Base-by-base conservation (phyloP, 23 tunicate genomes). In the Halocynthia roretzi region DNA sequence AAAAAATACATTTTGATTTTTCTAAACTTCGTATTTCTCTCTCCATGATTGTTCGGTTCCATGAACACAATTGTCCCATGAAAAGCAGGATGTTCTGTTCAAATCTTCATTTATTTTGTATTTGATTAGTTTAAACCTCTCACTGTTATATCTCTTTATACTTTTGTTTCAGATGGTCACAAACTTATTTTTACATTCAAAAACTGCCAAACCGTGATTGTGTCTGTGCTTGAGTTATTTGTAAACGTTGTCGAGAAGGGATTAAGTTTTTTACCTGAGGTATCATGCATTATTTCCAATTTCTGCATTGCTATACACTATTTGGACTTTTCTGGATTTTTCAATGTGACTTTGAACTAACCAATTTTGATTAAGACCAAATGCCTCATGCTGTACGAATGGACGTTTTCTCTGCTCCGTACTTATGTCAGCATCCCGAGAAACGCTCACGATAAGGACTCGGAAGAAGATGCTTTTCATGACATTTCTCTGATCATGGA, bases 241-340 rank as follows among this genome's bases (percentile, higher is more conserved):
- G 82, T 78, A 51, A 82, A 83, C 44, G 85, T 89, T 51, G 82
- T 82, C 7, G 85, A 83, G 62, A 76, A 89, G 66, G 88, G 84
- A 76, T 61, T 80, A 8, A 83, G 96, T 53, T 89, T 74, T 68
- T 53, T 89, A 18, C 87, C 76, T 6, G 70, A 89, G 54, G 90
- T 85, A 73, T 10, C 60, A 52, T 7, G 21, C 7, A 51, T 77
- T 44, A 22, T 57, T 15, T n/a, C n/a, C n/a, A n/a, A n/a, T n/a
- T n/a, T n/a, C n/a, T n/a, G n/a, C n/a, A n/a, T n/a, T 31, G 44
- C 44, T 31, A 31, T 31, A 31, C 44, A 31, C 44, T 31, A 31
- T 31, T 31, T 31, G 44, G 44, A 31, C 44, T 31, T 31, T 31
- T 31, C 44, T 31, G 44, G 44, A 31, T 31, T 31, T 31, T 31